These are phyloP conservation scores for Pomacea maculata DNA, from an alignment of 1,140 invertebrate genomes.

Conservation along the genomic window DNA sequence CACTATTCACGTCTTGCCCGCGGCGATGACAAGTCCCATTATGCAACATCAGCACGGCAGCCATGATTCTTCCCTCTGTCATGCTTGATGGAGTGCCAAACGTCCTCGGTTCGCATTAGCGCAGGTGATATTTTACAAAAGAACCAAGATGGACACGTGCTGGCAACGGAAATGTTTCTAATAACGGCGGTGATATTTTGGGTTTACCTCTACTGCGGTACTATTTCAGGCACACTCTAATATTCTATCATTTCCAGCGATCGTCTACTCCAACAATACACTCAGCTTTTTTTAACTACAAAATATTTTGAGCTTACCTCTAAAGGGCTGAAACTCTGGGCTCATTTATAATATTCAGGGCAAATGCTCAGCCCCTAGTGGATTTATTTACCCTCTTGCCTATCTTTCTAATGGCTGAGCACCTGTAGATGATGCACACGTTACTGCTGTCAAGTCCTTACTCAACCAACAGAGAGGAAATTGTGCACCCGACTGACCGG, in stretches of 20 bases:
- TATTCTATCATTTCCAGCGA: too few species aligned
- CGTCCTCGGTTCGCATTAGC: not conserved
- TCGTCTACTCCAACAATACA: too few species aligned
- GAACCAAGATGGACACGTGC: not conserved
- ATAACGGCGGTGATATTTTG: not conserved
- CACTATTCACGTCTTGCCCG: not conserved
- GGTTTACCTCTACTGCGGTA: not conserved
- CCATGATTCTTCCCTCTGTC: not conserved
- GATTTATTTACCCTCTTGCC: not conserved
- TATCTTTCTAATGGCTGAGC: too few species aligned
- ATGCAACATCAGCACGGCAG: constrained; percentile 1
- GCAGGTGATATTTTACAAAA: not conserved
- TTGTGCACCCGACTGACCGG: too few species aligned
- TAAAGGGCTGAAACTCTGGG: not conserved
- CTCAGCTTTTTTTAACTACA: too few species aligned
- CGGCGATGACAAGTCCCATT: not conserved
- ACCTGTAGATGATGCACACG: too few species aligned
- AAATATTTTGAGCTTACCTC: too few species aligned
- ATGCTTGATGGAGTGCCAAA: not conserved
- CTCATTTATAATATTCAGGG: not conserved
- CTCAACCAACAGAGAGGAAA: too few species aligned
- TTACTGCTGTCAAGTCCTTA: too few species aligned
- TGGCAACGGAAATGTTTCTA: not conserved
- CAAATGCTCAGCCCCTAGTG: not conserved
- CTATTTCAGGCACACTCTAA: too few species aligned